Evolutionary conservation across 2,797 vertebrate genomes (phyloP), one percentile per base, ranked within the genome.

Genomic region (Crax fasciolata): DNA sequence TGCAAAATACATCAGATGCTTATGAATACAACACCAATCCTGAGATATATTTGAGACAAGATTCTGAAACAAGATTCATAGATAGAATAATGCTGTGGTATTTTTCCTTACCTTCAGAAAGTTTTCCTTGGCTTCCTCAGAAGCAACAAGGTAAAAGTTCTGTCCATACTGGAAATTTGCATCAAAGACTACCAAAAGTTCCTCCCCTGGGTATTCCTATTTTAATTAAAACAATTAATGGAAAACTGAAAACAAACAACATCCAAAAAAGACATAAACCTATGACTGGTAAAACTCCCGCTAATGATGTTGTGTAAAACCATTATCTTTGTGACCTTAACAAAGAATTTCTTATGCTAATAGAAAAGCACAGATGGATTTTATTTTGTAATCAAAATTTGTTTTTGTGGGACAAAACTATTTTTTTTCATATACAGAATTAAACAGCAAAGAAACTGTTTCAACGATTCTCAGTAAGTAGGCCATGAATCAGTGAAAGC

Each of bases 131-230:
- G 98, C 98, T 70, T 99, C 98, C 87, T 98, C 98, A 5, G 98
- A 99, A 84, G 98, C 95, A 95, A 98, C 97, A 70, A 99, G 89
- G 95, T 99, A 99, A 97, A 99, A 99, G 65, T 97, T 96, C 62
- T 99, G 98, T 46, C 98, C 99, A 0, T 98, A 99, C 71, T 96
- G 98, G 89, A 99, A 98, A 59, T 98, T 97, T 66, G 95, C 96
- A 97, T 99, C 99, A 91, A 98, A 99, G 90, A 99, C 98, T 54
- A 99, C 77, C 94, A 99, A 78, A 43, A 99, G 72, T 79, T 99
- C 99, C 44, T 99, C 98, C 35, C 98, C 99, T 78, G 99, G 98
- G 88, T 99, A 99, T 44, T 99, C 98, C 99, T 99, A 93, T 58
- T 65, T 71, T 89, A 90, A 97, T 55, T 63, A 18, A 90, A 92